These are phyloP conservation scores for Xanthia togata DNA, from an alignment of 2,888 invertebrate species.

Conservation along the genomic window DNA sequence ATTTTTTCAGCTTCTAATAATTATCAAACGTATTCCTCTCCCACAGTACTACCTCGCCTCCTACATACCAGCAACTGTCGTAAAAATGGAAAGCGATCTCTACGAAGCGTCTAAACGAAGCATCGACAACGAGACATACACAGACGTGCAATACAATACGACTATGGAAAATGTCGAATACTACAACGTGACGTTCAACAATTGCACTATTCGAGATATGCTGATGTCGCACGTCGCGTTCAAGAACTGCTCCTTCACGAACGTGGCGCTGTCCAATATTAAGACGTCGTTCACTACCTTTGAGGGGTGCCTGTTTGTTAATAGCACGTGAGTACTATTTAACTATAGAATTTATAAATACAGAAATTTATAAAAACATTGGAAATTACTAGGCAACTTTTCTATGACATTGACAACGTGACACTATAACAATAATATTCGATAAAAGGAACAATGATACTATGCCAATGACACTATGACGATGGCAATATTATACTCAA, in stretches of 20 bases:
- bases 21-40: background rate
- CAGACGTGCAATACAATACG: constrained; percentile 88
- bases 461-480: too few species aligned
- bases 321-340: constrained; percentile 64
- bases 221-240: constrained; percentile 94
- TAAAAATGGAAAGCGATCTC: constrained; percentile 80
- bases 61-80: constrained; percentile 88
- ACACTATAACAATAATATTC: too few species aligned
- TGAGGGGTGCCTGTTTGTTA: constrained; percentile 90
- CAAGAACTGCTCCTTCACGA: constrained; percentile 92
- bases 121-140: constrained; percentile 78
- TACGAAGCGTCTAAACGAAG: constrained; percentile 78
- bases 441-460: too few species aligned
- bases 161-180: constrained; percentile 92
- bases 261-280: constrained; percentile 93
- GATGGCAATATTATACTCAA: too few species aligned
- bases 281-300: constrained; percentile 93
- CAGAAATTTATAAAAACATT: too few species aligned
- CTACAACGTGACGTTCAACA: constrained; percentile 90
- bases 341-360: too few species aligned
- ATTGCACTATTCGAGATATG: constrained; percentile 92
- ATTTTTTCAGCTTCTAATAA: too few species aligned
- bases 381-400: too few species aligned
- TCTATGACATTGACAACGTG: too few species aligned
- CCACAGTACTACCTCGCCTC: constrained; percentile 89